phyloP scores from a whole-genome alignment of 2,113 vertebrate species.

The Leucopsar rothschildi region DNA sequence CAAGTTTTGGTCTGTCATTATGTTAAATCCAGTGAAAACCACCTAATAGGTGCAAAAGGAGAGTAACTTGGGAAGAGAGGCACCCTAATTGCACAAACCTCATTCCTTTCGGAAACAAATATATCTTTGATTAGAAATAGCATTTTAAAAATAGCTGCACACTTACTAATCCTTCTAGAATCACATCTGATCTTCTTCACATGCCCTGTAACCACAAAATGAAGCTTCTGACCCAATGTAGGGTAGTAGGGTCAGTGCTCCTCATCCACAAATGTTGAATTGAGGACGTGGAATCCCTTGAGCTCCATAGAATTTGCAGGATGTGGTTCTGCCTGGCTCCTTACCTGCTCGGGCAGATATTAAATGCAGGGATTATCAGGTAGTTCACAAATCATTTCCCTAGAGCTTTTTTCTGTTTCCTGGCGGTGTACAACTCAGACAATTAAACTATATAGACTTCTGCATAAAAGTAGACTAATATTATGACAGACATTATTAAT shows the following conservation, averaged over 20 bases:
- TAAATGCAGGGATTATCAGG: neutral
- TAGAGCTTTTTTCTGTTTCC: neutral
- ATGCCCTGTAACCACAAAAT: neutral
- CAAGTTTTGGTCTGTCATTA: neutral
- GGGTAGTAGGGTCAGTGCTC: neutral
- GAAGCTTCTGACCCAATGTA: neutral
- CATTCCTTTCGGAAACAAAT: neutral
- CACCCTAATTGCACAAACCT: neutral
- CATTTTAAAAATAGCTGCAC: neutral
- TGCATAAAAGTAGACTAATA: neutral
- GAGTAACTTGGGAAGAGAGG: neutral
- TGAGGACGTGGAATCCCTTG: neutral
- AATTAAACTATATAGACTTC: neutral
- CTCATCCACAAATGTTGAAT: neutral
- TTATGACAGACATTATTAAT: neutral
- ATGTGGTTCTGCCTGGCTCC: neutral
- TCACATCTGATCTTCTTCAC: neutral
- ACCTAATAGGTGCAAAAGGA: neutral
- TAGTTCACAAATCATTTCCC: neutral
- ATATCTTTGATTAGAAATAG: neutral
- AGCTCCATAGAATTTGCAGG: neutral
- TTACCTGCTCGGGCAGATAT: neutral
- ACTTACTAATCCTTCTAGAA: neutral
- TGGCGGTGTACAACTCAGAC: accelerated
- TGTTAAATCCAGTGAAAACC: neutral